phyloP scores from a whole-genome alignment of 2,113 vertebrate genomes.

The Dendropsophus ebraccatus region DNA sequence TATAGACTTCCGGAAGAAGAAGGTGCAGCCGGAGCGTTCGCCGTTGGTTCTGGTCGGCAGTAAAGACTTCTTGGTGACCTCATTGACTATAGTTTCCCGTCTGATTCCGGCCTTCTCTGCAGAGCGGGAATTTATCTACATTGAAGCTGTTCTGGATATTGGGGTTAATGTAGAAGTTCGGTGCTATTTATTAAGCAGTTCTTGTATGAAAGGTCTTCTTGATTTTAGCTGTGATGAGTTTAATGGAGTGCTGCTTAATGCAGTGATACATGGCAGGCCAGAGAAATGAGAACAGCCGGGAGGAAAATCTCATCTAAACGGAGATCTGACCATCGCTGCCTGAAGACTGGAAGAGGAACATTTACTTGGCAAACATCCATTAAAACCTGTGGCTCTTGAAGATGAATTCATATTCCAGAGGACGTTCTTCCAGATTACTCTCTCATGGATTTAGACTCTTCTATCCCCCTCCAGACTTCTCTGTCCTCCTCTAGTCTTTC shows the following conservation, averaged over 20 bases:
- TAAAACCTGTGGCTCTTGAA: background rate
- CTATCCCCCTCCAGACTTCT: too few species aligned
- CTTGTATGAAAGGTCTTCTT: constrained; percentile 10
- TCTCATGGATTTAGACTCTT: too few species aligned
- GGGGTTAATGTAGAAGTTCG: background rate
- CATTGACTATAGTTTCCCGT: background rate
- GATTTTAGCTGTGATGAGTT: constrained; percentile 15
- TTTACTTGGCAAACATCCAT: background rate
- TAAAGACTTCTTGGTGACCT: background rate
- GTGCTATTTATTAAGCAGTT: background rate
- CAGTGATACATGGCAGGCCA: background rate
- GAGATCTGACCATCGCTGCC: background rate
- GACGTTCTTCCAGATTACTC: too few species aligned
- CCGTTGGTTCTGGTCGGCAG: background rate
- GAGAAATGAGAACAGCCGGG: background rate
- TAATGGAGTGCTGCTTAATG: background rate
- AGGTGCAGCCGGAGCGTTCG: background rate
- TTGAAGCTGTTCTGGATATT: background rate
- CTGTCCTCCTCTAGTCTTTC: too few species aligned
- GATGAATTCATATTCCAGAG: background rate
- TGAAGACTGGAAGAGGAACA: background rate
- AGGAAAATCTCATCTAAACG: background rate
- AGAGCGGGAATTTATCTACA: too few species aligned
- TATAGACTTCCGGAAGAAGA: background rate
- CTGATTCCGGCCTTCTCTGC: background rate